phyloP scores from a whole-genome alignment of 2,797 vertebrate genomes.

The Rhodeus uyekii region DNA sequence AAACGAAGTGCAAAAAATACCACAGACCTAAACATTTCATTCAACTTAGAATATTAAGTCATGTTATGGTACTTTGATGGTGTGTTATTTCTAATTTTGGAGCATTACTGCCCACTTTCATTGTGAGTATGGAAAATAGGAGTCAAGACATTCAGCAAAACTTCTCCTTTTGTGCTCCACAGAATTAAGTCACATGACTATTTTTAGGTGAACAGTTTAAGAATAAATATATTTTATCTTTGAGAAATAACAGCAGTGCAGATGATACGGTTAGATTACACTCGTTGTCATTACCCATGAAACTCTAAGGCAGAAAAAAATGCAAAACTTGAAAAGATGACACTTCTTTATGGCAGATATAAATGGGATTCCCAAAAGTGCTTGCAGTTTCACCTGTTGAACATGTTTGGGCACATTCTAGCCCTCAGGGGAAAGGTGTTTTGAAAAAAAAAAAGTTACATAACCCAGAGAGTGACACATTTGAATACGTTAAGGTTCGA shows the following conservation, averaged over 20 bases:
- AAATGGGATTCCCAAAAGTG: slow-evolving; percentile 15
- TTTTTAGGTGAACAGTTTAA: neutral
- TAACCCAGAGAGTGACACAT: slow-evolving; percentile 50
- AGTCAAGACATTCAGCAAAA: neutral
- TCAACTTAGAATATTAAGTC: neutral
- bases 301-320: too few relatives aligned
- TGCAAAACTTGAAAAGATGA: too few relatives aligned
- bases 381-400: slow-evolving; percentile 47
- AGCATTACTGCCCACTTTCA: too few relatives aligned
- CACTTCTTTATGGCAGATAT: neutral
- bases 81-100: neutral
- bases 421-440: slow-evolving; percentile 8
- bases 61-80: too few relatives aligned
- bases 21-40: neutral
- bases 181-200: neutral
- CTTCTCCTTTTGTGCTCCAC: neutral
- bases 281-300: slow-evolving; percentile 4
- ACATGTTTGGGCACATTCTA: slow-evolving; percentile 53
- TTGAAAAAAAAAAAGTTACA: slow-evolving; percentile 30
- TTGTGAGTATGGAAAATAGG: neutral
- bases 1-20: neutral
- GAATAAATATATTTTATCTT: neutral
- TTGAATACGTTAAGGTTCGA: slow-evolving; percentile 40
- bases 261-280: neutral
- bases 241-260: neutral